These are phyloP conservation scores for Melieria omissa DNA, from an alignment of 2,888 invertebrate species.

Conservation along the genomic window DNA sequence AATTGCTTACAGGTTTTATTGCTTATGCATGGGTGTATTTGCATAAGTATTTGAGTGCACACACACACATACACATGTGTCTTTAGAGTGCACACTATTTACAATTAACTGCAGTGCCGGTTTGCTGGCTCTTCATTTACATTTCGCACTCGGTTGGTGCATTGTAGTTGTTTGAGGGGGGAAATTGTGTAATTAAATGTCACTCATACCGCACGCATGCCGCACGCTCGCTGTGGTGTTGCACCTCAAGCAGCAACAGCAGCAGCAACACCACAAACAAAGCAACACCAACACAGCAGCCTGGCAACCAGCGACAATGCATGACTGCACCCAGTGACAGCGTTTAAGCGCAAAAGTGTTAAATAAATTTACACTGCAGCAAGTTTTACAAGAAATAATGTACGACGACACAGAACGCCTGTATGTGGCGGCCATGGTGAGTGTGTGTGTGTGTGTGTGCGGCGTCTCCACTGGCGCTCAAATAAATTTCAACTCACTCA, in stretches of 20 bases:
- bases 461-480: neutral
- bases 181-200: conserved; percentile 45
- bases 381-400: conserved; percentile 16
- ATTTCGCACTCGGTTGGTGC: neutral
- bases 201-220: conserved; percentile 40
- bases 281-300: neutral
- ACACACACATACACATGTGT: neutral
- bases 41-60: neutral
- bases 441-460: neutral
- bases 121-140: neutral
- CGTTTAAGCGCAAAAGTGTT: neutral
- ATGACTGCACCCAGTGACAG: no score
- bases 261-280: neutral
- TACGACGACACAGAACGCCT: neutral
- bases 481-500: conserved; percentile 19
- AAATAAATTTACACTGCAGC: conserved; percentile 24
- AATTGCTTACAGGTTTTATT: no score
- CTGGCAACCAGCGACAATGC: neutral
- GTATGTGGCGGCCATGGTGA: neutral
- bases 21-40: neutral
- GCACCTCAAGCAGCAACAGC: no score
- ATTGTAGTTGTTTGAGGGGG: neutral
- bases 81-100: neutral
- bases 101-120: neutral
- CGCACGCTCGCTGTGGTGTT: no score